Conservation (phyloP, 2,113 vertebrate genomes). For the Galbula dea region DNA sequence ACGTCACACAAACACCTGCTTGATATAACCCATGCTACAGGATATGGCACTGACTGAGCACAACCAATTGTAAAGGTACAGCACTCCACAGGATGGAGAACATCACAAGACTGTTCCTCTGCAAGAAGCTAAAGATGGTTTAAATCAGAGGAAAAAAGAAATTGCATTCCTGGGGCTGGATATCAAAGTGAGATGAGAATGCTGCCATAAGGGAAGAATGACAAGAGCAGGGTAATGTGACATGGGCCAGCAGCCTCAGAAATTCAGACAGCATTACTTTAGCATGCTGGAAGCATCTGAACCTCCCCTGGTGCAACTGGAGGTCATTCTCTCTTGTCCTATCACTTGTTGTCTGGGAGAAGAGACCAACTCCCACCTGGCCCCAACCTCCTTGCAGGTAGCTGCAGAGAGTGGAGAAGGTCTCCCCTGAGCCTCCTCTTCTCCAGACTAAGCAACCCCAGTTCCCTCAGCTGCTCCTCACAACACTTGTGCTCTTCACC, state of each 20-base stretch:
- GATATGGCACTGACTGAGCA: too few species aligned
- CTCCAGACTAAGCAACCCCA: too few species aligned
- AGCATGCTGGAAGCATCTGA: background rate
- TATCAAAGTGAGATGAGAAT: background rate
- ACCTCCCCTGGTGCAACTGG: too few species aligned
- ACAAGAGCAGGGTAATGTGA: background rate
- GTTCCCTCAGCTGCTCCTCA: too few species aligned
- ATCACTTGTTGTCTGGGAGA: too few species aligned
- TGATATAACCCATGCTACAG: constrained; percentile 58
- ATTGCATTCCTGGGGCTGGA: background rate
- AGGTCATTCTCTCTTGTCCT: too few species aligned
- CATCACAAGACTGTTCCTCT: background rate
- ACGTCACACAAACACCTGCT: background rate
- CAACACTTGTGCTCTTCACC: too few species aligned
- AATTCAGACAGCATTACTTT: background rate
- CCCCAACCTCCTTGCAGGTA: too few species aligned
- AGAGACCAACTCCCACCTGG: too few species aligned
- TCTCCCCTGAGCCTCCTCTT: too few species aligned
- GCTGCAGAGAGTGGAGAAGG: too few species aligned
- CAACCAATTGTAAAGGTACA: background rate
- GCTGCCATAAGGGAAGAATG: background rate
- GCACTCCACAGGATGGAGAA: constrained; percentile 17
- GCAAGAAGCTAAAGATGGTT: background rate
- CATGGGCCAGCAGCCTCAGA: background rate
- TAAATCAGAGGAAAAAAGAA: background rate